Conservation (phyloP, 2,113 vertebrate species). For the Epinephelus lanceolatus region DNA sequence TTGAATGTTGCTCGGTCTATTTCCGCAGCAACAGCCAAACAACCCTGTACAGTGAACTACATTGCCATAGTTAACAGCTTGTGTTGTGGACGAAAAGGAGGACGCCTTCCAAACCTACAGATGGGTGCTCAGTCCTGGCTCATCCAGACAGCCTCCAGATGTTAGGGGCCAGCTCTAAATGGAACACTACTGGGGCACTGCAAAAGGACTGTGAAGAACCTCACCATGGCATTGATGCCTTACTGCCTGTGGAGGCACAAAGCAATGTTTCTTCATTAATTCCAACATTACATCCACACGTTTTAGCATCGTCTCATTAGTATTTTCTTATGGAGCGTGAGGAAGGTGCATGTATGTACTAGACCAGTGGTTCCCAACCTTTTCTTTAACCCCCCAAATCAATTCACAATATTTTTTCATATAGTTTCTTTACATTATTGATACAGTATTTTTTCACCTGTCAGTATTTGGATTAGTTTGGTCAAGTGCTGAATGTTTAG, state of each 20-base stretch:
- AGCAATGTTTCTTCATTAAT: conserved; percentile 59
- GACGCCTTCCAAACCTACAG: conserved; percentile 31
- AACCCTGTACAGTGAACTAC: not conserved
- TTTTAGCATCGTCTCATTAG: conserved; percentile 22
- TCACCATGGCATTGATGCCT: conserved; percentile 60
- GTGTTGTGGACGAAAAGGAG: conserved; percentile 19
- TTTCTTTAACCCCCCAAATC: no score
- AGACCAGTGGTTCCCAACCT: no score
- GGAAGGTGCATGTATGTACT: no score
- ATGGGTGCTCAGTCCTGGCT: conserved; percentile 26
- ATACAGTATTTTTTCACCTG: no score
- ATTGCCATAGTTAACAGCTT: conserved; percentile 39
- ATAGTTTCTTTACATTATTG: no score
- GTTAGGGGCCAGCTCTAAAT: conserved; percentile 44
- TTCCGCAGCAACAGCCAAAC: conserved; percentile 30
- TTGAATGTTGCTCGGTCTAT: conserved; percentile 45
- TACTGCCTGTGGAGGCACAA: conserved; percentile 62
- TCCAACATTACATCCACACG: conserved; percentile 25
- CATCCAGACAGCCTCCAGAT: conserved; percentile 8
- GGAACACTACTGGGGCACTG: conserved; percentile 42
- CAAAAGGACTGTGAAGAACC: conserved; percentile 56
- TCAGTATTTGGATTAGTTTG: no score
- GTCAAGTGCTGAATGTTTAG: no score
- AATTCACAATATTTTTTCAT: no score
- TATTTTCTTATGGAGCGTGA: conserved; percentile 23